Conservation (phyloP, 2,888 invertebrate species). For the Temnothorax ravouxi region DNA sequence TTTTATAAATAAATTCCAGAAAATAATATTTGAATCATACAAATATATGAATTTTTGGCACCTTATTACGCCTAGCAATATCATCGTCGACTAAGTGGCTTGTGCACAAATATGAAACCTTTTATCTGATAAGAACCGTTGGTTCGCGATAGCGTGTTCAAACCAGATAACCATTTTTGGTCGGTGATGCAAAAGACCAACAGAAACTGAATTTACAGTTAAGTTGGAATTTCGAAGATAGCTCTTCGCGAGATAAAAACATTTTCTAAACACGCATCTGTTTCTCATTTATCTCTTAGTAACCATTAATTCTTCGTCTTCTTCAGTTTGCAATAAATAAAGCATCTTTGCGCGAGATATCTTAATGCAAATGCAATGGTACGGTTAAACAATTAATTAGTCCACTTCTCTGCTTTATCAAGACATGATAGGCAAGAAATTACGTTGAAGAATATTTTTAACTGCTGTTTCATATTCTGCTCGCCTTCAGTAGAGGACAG, state of each 20-base stretch:
- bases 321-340: neutral
- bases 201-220: neutral
- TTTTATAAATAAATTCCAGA: constrained; percentile 14
- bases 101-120: constrained; percentile 48
- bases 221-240: neutral
- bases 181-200: constrained; percentile 52
- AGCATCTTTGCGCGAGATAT: neutral
- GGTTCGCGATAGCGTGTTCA: constrained; percentile 63
- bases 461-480: neutral
- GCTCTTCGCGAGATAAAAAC: neutral
- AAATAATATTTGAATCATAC: constrained; percentile 38
- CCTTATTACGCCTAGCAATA: constrained; percentile 18
- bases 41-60: constrained; percentile 28
- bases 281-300: neutral
- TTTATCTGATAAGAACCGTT: constrained; percentile 72
- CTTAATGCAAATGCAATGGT: neutral
- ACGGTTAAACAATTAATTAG: neutral
- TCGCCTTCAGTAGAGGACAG: constrained; percentile 29
- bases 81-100: constrained; percentile 8
- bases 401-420: constrained; percentile 27
- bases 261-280: neutral
- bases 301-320: neutral
- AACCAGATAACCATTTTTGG: constrained; percentile 66
- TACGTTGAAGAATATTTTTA: neutral
- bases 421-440: constrained; percentile 1